Percentiles rank a stretch among this genome's conserved stretches.
Conservation (phyloP, 2,888 invertebrate species). For the Caenorhabditis sulstoni region DNA sequence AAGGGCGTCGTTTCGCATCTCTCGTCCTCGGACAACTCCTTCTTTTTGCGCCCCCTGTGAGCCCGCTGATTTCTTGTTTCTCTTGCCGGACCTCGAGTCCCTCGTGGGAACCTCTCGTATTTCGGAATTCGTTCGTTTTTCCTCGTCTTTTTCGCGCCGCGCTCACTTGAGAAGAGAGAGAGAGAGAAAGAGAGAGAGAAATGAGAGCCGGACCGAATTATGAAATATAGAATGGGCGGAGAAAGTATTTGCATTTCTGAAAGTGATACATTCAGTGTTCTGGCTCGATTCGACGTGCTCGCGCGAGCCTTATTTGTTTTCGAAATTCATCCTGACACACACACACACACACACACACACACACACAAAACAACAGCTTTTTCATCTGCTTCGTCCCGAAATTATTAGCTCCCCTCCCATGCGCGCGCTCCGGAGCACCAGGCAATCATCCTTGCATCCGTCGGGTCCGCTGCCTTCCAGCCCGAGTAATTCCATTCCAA, state of each 20-base stretch:
- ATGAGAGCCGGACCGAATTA: slow-evolving; percentile 3
- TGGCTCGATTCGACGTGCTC: slow-evolving; percentile 4
- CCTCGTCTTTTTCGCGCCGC: slow-evolving; percentile 4
- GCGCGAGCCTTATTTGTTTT: slow-evolving; percentile 35
- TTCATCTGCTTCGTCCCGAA: slow-evolving; percentile 30
- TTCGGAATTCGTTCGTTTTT: slow-evolving; percentile 8
- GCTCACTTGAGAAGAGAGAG: not conserved
- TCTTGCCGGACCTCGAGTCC: slow-evolving; percentile 25
- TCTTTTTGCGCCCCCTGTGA: slow-evolving; percentile 1
- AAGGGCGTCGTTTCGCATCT: slow-evolving; percentile 39
- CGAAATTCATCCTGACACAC: slow-evolving; percentile 37
- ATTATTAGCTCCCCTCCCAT: slow-evolving; percentile 18
- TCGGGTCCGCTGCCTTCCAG: not conserved
- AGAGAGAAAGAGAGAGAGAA: too few species aligned
- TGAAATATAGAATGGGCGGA: not conserved
- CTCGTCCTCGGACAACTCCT: not conserved
- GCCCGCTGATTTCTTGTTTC: slow-evolving; percentile 22
- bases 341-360: slow-evolving; percentile 21
- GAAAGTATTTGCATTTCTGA: slow-evolving; percentile 31
- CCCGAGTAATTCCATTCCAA: too few species aligned
- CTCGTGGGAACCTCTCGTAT: slow-evolving; percentile 38
- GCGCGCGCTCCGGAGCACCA: too few species aligned
- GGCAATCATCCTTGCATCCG: not conserved
- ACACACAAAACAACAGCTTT: slow-evolving; percentile 38
- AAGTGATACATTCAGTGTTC: slow-evolving; percentile 21